A percentile compares a stretch with the other conserved stretches of the same genome.
These are phyloP conservation scores for Leucopsar rothschildi DNA, from an alignment of 2,113 vertebrate species.

Conservation along the genomic window DNA sequence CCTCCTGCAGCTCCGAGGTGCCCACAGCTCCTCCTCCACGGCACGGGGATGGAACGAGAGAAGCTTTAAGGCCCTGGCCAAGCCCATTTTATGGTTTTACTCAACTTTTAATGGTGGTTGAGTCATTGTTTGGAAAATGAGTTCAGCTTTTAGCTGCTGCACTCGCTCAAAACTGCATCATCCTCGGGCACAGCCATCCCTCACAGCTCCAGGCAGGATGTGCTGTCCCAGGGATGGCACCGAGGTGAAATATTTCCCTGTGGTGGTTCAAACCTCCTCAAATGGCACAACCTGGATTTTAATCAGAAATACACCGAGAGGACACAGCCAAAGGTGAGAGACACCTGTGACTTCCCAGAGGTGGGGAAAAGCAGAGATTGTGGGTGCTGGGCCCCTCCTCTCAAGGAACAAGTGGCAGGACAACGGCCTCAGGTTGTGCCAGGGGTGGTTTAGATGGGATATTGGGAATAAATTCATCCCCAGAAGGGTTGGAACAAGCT, in stretches of 20 bases:
- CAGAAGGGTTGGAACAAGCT: neutral
- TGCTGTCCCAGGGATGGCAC: neutral
- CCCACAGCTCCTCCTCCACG: neutral
- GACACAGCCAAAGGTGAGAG: neutral
- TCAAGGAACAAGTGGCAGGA: neutral
- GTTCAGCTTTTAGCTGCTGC: neutral
- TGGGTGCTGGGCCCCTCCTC: neutral
- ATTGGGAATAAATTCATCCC: neutral
- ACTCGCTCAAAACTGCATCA: neutral
- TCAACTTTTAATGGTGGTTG: neutral
- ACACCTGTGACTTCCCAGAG: neutral
- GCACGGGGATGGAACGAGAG: neutral
- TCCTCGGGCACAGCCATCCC: neutral
- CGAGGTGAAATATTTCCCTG: rapidly evolving
- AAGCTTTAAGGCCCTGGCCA: neutral
- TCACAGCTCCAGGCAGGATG: rapidly evolving
- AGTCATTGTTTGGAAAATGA: neutral
- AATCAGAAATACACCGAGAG: rapidly evolving
- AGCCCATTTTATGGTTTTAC: neutral
- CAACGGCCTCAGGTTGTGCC: rapidly evolving
- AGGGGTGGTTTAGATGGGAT: rapidly evolving
- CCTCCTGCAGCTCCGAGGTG: neutral
- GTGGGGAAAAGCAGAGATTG: neutral
- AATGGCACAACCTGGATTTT: neutral
- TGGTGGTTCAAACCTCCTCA: rapidly evolving